Evolutionary conservation across 2,113 vertebrate species (phyloP).

Genomic region (Sinocyclocheilus grahami): DNA sequence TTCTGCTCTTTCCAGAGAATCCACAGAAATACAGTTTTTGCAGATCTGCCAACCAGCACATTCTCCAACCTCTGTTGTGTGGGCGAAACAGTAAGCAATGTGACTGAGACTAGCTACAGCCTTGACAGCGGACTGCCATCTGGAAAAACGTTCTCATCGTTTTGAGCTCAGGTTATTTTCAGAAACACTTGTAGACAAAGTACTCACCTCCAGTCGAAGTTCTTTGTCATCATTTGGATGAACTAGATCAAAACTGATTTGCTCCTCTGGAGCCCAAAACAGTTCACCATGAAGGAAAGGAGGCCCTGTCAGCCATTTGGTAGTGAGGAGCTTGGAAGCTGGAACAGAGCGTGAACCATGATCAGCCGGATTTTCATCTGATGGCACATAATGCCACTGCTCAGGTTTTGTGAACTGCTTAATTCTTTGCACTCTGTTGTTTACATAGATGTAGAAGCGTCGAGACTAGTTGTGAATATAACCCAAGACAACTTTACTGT

Average conservation of each 20-base stretch:
- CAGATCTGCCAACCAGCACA: neutral
- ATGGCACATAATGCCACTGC: neutral
- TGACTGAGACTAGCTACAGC: neutral
- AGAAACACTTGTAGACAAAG: neutral
- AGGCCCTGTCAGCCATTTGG: too few species aligned
- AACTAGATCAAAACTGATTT: neutral
- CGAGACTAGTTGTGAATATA: neutral
- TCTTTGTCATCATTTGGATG: neutral
- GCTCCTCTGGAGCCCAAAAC: too few species aligned
- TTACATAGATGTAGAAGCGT: neutral
- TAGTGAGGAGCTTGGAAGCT: too few species aligned
- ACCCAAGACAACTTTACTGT: neutral
- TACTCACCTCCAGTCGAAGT: neutral
- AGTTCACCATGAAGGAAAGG: too few species aligned
- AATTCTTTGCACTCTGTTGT: constrained; percentile 23
- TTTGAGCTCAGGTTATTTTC: neutral
- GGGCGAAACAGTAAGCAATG: neutral
- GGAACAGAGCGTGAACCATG: neutral
- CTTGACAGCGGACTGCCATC: neutral
- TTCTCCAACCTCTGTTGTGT: neutral
- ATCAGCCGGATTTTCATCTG: neutral
- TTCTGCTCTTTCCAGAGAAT: neutral
- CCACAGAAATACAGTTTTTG: neutral
- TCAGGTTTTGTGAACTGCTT: neutral
- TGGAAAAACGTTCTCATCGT: neutral